Evolutionary conservation across 2,888 invertebrate genomes (phyloP).

Genomic region (Camponotus fellah): DNA sequence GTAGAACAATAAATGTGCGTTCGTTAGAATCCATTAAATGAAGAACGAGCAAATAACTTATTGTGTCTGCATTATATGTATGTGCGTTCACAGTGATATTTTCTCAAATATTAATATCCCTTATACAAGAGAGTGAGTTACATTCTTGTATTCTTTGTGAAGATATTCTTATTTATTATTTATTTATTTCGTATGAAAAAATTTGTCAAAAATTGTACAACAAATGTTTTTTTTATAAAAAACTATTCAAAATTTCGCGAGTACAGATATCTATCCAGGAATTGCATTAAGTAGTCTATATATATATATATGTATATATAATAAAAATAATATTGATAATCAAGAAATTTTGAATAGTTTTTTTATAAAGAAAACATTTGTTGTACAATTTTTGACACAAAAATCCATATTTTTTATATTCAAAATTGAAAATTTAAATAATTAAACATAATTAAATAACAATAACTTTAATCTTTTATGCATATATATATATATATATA

Average conservation of each 20-base stretch:
- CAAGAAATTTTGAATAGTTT: no score
- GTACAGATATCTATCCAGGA: neutral
- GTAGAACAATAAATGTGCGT: constrained; percentile 21
- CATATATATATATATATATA: no score
- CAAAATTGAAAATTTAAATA: no score
- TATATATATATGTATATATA: no score
- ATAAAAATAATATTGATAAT: no score
- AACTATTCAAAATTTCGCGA: neutral
- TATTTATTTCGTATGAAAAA: neutral
- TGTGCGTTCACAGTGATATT: neutral
- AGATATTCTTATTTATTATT: no score
- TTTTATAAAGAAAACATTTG: no score
- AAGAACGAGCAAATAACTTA: constrained; percentile 8
- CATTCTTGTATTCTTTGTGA: neutral
- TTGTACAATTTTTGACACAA: no score
- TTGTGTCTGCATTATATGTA: neutral
- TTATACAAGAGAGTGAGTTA: neutral
- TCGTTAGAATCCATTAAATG: constrained; percentile 32
- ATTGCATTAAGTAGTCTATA: neutral
- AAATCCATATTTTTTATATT: no score
- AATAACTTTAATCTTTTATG: no score
- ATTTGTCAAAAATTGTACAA: neutral
- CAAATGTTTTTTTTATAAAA: neutral
- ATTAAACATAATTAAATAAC: no score
- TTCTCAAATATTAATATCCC: constrained; percentile 5